Percentiles rank a stretch among this genome's conserved stretches.
phyloP scores from a whole-genome alignment of 1,140 invertebrate species.

The Acyrthosiphon pisum region DNA sequence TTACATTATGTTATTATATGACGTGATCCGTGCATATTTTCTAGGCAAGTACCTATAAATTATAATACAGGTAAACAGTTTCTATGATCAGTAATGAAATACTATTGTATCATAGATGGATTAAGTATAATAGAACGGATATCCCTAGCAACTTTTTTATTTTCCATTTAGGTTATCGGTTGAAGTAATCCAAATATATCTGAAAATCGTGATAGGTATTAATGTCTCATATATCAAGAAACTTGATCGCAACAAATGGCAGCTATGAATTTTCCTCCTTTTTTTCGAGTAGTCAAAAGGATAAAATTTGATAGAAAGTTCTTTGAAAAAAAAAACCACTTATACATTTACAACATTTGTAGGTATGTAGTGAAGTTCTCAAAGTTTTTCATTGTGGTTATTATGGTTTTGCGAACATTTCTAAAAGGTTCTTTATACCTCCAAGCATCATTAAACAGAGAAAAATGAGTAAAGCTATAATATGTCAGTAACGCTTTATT shows the following conservation, averaged over 20 bases:
- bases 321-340: neutral
- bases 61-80: neutral
- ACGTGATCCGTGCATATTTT: no score
- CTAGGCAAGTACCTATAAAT: no score
- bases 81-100: neutral
- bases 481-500: no score
- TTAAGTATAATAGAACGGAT: neutral
- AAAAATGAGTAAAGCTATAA: neutral
- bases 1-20: no score
- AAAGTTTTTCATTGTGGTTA: neutral
- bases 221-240: neutral
- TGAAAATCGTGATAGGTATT: neutral
- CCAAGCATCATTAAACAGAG: neutral
- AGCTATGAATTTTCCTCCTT: no score
- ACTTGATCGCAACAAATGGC: slow-evolving; percentile 32
- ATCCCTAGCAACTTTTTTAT: neutral
- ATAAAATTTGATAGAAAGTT: slow-evolving; percentile 14
- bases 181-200: neutral
- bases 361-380: neutral
- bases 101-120: neutral
- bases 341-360: neutral
- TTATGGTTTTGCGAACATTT: neutral
- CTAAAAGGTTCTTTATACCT: slow-evolving; percentile 10
- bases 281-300: neutral
- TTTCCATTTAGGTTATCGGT: neutral